Evolutionary conservation across 92 coral and sea anemone species (phyloP), one percentile per base, ranked within the genome.

Genomic region (Nematostella vectensis): DNA sequence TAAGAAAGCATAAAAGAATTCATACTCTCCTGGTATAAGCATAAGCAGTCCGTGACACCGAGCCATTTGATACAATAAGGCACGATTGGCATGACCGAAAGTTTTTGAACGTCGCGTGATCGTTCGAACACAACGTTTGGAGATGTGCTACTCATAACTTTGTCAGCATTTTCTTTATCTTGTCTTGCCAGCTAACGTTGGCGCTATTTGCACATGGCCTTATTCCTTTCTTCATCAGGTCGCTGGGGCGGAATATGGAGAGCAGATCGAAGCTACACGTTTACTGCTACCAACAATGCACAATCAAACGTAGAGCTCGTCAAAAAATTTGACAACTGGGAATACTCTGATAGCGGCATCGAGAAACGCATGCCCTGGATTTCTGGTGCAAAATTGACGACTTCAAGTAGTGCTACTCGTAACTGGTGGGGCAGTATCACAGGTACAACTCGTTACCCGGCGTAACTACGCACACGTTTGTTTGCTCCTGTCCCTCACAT

Each of bases 241-340:
- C 94, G 77, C 19, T 75, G 82, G 76, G 94, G 94, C 59, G 94
- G 94, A 4, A 71, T 84, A 15, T 84, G 94, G 94, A 30, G 33
- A 50, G 82, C 94, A 18, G 72, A 31, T 10, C 73, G 79, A 44
- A 53, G 68, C 0, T 84, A 80, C 61, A 65, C 80, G 21, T 84
- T 84, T 47, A 47, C 63, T 17, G 74, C 83, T 15, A 62, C 54
- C 22, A 47, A 63, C 43, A 80, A 75, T 51, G 54, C 53, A 3
- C 94, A 84, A 71, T 75, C 87, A 0, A 62, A 69, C 31, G 58
- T 84, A 2, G 30, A 64, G 26, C 78, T 84, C 2, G 45, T 66
- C 6, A 63, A 55, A 42, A 84, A 69, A 67, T 84, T 84, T 39
- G 88, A 80, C 25, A 40, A 80, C 10, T 84, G 94, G 94, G 61